Percentiles rank a stretch among this genome's conserved stretches.
Conservation (phyloP, 2,888 invertebrate genomes). For the Cyclophora punctaria region DNA sequence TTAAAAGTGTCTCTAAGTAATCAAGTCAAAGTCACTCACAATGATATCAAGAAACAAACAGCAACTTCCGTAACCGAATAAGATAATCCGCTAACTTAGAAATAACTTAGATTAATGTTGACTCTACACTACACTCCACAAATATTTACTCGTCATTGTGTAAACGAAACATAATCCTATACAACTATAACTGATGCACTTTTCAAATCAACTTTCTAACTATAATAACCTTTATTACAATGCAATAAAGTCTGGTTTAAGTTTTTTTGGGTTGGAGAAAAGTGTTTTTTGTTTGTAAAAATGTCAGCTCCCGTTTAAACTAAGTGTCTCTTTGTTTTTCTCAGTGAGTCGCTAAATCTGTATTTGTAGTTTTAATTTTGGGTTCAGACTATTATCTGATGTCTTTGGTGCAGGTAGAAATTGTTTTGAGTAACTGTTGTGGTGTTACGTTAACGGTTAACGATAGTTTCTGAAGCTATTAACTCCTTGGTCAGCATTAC, state of each 20-base stretch:
- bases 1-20: no score
- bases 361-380: slow-evolving; percentile 26
- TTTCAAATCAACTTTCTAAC: slow-evolving; percentile 4
- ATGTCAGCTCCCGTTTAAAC: slow-evolving; percentile 56
- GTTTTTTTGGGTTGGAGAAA: no score
- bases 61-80: slow-evolving; percentile 37
- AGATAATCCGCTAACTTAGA: slow-evolving; percentile 45
- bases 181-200: slow-evolving; percentile 25
- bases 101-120: slow-evolving; percentile 49
- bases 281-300: slow-evolving; percentile 6
- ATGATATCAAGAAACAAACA: neutral
- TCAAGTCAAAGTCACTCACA: no score
- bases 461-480: no score
- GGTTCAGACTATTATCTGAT: no score
- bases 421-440: no score
- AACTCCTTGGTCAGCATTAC: no score
- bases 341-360: slow-evolving; percentile 47
- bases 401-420: no score
- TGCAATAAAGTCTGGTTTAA: no score
- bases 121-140: slow-evolving; percentile 35
- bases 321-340: slow-evolving; percentile 47
- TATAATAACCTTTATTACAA: slow-evolving; percentile 2
- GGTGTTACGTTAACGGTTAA: no score
- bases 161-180: slow-evolving; percentile 39
- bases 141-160: slow-evolving; percentile 56